Conservation (phyloP, 1,140 invertebrate species). For the Hylaeus anthracinus region DNA sequence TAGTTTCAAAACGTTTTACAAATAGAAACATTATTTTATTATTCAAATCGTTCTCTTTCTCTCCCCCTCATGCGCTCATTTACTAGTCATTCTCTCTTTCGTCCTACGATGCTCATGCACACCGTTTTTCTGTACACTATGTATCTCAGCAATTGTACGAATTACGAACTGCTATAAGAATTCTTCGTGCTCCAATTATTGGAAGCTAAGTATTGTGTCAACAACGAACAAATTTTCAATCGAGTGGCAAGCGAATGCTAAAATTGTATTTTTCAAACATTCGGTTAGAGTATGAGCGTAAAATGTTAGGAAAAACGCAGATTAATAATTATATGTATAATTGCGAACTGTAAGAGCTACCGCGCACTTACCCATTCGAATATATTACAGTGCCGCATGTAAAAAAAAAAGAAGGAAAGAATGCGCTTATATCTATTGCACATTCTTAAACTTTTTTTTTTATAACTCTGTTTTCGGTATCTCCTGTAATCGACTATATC, state of each 20-base stretch:
- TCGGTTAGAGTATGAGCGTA: constrained; percentile 45
- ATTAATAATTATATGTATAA: constrained; percentile 60
- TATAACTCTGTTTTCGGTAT: constrained; percentile 7
- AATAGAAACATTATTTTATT: constrained; percentile 31
- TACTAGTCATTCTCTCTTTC: not conserved
- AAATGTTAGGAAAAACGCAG: constrained; percentile 47
- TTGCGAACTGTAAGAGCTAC: constrained; percentile 41
- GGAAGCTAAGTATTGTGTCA: constrained; percentile 38
- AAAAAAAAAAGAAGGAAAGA: constrained; percentile 32
- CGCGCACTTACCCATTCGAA: constrained; percentile 42
- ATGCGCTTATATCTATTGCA: constrained; percentile 66
- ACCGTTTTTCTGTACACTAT: constrained; percentile 42
- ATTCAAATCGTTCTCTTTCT: not conserved
- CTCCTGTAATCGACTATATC: constrained; percentile 38
- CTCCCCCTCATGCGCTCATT: not conserved
- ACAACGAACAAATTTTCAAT: constrained; percentile 44
- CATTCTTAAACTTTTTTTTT: constrained; percentile 53
- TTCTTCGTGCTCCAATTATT: constrained; percentile 40
- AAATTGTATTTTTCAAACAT: constrained; percentile 37
- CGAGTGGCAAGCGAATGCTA: constrained; percentile 42
- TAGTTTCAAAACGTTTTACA: constrained; percentile 18
- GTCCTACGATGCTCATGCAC: not conserved
- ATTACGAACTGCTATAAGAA: constrained; percentile 21
- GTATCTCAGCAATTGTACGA: constrained; percentile 17
- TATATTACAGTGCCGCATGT: constrained; percentile 57